Evolutionary conservation across 2,888 invertebrate species (phyloP).

Genomic region (Catonia carolina): DNA sequence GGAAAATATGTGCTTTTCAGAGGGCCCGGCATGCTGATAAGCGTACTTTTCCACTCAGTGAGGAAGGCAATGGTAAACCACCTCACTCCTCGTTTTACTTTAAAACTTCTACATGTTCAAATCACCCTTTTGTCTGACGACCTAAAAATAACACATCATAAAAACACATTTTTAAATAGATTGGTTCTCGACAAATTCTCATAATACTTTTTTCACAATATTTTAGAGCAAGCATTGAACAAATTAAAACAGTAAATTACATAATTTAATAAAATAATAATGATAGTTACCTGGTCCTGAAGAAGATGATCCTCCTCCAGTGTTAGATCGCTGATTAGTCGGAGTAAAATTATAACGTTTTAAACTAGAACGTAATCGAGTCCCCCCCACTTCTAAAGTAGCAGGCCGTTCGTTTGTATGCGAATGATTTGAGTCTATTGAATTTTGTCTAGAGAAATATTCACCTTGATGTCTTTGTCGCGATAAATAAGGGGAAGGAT

Average conservation of each 20-base stretch:
- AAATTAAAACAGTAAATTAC: neutral
- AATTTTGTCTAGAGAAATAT: slow-evolving; percentile 41
- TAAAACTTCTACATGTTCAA: too few species aligned
- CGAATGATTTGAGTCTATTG: slow-evolving; percentile 23
- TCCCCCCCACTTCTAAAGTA: slow-evolving; percentile 52
- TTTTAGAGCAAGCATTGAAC: too few species aligned
- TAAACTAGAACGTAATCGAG: slow-evolving; percentile 67
- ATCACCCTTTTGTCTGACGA: too few species aligned
- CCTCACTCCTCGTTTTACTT: too few species aligned
- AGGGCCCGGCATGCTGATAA: too few species aligned
- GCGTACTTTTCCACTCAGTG: too few species aligned
- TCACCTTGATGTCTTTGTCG: slow-evolving; percentile 1
- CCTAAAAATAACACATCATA: too few species aligned
- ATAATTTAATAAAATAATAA: neutral
- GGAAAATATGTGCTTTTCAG: too few species aligned
- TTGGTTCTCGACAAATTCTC: too few species aligned
- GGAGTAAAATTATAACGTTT: slow-evolving; percentile 59
- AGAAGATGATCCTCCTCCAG: slow-evolving; percentile 32
- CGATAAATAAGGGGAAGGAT: slow-evolving; percentile 5
- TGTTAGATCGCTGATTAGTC: slow-evolving; percentile 18
- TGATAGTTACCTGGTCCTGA: slow-evolving; percentile 30
- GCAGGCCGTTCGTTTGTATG: slow-evolving; percentile 51
- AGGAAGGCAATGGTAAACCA: too few species aligned
- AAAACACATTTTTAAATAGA: too few species aligned
- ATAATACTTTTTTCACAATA: too few species aligned